These are phyloP conservation scores for Chondrilla cf. caribensis DNA, from an alignment of 37 sponge, comb jelly and placozoan genomes.

Conservation along the genomic window DNA sequence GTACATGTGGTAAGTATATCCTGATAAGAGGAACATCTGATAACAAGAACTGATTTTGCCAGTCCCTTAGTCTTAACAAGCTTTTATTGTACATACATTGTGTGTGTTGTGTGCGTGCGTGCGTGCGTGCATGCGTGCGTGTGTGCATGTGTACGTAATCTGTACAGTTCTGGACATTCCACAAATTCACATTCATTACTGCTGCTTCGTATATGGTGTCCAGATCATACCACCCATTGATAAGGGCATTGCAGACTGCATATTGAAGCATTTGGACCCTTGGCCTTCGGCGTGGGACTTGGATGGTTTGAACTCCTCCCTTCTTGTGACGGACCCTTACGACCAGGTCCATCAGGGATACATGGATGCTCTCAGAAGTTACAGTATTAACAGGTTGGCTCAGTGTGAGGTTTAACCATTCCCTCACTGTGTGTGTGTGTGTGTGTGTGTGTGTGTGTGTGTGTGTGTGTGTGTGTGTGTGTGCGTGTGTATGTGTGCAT, in stretches of 20 bases:
- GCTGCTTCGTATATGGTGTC: not conserved
- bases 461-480: too few species aligned
- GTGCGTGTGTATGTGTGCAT: too few species aligned
- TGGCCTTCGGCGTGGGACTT: constrained; percentile 86
- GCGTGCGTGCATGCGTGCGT: too few species aligned
- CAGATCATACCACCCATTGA: constrained; percentile 96
- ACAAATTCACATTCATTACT: too few species aligned
- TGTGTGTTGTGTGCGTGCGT: too few species aligned
- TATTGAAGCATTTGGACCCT: constrained; percentile 73
- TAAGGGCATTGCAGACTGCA: constrained; percentile 60
- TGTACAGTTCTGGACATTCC: too few species aligned
- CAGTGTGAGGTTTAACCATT: not conserved
- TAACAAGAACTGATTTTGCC: too few species aligned
- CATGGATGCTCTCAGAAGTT: constrained; percentile 47
- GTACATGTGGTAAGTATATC: too few species aligned
- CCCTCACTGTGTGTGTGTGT: not conserved
- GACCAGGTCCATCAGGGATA: constrained; percentile 58
- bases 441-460: not conserved
- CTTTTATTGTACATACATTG: too few species aligned
- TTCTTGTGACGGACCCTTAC: constrained; percentile 71
- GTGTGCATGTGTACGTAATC: too few species aligned
- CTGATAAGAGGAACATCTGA: too few species aligned
- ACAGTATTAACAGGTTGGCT: constrained; percentile 50
- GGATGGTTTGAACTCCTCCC: not conserved
- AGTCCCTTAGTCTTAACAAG: too few species aligned